Evolutionary conservation across 2,888 invertebrate species (phyloP), one percentile per base, ranked within the genome.

Genomic region (Drosophila villosipedis): DNA sequence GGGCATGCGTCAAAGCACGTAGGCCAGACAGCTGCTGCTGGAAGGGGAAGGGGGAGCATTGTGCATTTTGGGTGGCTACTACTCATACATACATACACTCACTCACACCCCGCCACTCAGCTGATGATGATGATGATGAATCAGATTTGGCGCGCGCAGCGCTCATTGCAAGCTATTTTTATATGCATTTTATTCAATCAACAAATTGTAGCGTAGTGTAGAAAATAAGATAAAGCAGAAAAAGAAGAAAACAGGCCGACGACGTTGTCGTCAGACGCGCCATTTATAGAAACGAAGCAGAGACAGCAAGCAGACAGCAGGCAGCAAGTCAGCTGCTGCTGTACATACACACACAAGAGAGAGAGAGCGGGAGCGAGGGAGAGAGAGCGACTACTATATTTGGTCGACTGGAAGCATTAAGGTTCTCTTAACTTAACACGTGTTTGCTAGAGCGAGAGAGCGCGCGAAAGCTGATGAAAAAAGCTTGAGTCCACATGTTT

Each of bases 141-240:
- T 89, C 76, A 68, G 68, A 64, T 62, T 70, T 62, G 68, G 61
- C 58, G 68, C 53, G 49, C 53, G 41, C 60, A 47, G 55, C 54
- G 65, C 68, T 59, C 77, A 63, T 73, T 81, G 80, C 77, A 77
- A 70, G 87, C 90, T 85, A 85, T 85, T 85, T 85, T 88, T 90
- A 90, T 90, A 90, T 85, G 85, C 89, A 85, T 88, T 85, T 85
- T 90, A 88, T 90, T 85, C 85, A 85, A 85, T 85, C 85, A 89
- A 73, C 80, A 76, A 69, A 68, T 72, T 86, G 72, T 89, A 78
- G 78, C 76, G 84, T 73, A 78, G 77, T 61, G 52, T 67, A 35
- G 9, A 59, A 59, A 68, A 73, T 74, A 75, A 43, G 16, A 53
- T 60, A 68, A 69, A 64, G 67, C 35, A 16, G 35, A 35, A 35